Evolutionary conservation across 2,888 invertebrate species (phyloP).

Genomic region (Napeogenes sylphis): DNA sequence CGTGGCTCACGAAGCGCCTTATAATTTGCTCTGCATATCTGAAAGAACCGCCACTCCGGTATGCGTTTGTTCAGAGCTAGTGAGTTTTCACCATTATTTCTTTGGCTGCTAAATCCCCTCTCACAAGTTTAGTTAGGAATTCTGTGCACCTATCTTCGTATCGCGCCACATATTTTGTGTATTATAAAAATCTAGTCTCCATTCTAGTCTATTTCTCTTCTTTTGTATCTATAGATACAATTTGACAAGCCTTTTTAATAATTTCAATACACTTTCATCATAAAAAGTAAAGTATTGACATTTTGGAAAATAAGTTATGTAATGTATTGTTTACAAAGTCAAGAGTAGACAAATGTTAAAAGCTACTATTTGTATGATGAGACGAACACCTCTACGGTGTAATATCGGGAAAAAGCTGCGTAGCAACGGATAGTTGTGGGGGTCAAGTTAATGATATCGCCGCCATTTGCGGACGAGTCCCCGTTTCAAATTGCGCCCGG

Average conservation of each 20-base stretch:
- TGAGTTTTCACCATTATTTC: constrained; percentile 60
- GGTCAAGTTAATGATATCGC: constrained; percentile 77
- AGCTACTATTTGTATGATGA: constrained; percentile 40
- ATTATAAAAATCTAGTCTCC: constrained; percentile 47
- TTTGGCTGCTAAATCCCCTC: constrained; percentile 58
- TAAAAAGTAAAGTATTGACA: too few relatives aligned
- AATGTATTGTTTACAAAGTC: background rate
- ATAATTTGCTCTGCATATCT: constrained; percentile 57
- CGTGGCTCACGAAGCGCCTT: constrained; percentile 44
- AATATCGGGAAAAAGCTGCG: constrained; percentile 74
- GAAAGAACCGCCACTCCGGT: constrained; percentile 45
- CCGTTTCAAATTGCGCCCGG: constrained; percentile 69
- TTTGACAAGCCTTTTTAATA: too few relatives aligned
- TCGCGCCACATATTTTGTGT: constrained; percentile 62
- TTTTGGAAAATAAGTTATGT: too few relatives aligned
- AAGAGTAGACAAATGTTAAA: constrained; percentile 47
- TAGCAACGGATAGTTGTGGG: constrained; percentile 67
- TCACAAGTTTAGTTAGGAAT: constrained; percentile 64
- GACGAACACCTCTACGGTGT: constrained; percentile 63
- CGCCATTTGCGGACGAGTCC: constrained; percentile 73
- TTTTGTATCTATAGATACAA: too few relatives aligned
- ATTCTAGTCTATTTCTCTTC: constrained; percentile 18
- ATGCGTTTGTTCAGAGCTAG: constrained; percentile 46
- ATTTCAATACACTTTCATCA: too few relatives aligned
- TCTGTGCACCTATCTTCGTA: constrained; percentile 63